phyloP scores from a whole-genome alignment of 2,797 vertebrate species.

The Platyrinchus mystaceus region DNA sequence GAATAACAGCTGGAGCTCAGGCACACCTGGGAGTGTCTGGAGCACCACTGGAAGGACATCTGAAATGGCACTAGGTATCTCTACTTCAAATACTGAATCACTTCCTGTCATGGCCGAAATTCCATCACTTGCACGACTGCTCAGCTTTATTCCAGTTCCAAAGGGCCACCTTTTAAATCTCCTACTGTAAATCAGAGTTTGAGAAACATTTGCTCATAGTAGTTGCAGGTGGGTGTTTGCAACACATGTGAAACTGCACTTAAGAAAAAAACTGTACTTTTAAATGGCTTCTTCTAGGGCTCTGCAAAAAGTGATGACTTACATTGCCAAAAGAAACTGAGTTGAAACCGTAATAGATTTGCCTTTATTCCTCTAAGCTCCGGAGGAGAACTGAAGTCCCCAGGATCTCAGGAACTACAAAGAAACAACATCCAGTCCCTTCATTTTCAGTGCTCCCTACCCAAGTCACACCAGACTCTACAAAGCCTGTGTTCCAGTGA shows the following conservation, averaged over 20 bases:
- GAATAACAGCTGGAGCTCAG: neutral
- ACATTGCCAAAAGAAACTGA: neutral
- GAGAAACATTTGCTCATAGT: neutral
- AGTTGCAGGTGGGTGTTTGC: neutral
- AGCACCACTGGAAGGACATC: neutral
- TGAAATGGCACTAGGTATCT: neutral
- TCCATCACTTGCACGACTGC: neutral
- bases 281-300: neutral
- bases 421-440: neutral
- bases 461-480: neutral
- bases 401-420: slow-evolving; percentile 2
- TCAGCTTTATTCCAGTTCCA: neutral
- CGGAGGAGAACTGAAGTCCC: neutral
- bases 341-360: neutral
- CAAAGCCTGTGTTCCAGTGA: neutral
- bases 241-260: fast-evolving
- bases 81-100: neutral
- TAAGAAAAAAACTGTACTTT: neutral
- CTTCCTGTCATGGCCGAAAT: neutral
- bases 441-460: neutral
- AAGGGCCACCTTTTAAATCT: neutral
- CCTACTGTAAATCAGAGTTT: fast-evolving
- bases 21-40: neutral
- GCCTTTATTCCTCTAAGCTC: neutral
- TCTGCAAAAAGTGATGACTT: neutral